Conservation (phyloP, 2,797 vertebrate species). For the Peromyscus melanophrys region DNA sequence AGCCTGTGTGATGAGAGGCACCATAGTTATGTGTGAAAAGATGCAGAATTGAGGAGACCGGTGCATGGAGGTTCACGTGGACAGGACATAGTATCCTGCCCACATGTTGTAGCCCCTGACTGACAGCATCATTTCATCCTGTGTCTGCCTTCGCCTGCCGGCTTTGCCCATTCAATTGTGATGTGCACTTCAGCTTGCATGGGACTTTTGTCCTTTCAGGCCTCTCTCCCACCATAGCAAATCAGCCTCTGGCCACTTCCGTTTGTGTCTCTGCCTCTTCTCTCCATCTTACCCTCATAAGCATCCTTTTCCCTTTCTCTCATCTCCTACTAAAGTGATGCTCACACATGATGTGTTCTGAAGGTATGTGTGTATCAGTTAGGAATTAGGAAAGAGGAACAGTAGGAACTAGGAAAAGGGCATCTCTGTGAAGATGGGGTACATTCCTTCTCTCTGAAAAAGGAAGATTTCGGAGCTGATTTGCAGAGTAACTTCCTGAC, state of each 20-base stretch:
- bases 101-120: rapidly evolving
- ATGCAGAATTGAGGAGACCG: too few species aligned
- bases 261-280: not conserved
- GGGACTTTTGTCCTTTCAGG: not conserved
- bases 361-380: not conserved
- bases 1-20: not conserved
- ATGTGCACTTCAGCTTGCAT: not conserved
- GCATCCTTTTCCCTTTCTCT: not conserved
- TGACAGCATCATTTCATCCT: rapidly evolving
- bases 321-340: not conserved
- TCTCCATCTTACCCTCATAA: not conserved
- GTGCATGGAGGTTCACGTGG: rapidly evolving
- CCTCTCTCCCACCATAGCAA: not conserved
- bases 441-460: not conserved
- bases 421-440: not conserved
- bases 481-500: not conserved
- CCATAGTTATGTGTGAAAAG: not conserved
- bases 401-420: not conserved
- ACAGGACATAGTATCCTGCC: not conserved
- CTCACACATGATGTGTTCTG: not conserved
- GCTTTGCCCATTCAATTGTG: not conserved
- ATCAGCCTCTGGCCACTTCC: not conserved
- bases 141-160: not conserved
- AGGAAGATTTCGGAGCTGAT: not conserved
- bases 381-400: not conserved